Percentiles rank a stretch among this genome's conserved stretches.
phyloP scores from a whole-genome alignment of 2,888 invertebrate genomes.

The Drosophila mulleri region DNA sequence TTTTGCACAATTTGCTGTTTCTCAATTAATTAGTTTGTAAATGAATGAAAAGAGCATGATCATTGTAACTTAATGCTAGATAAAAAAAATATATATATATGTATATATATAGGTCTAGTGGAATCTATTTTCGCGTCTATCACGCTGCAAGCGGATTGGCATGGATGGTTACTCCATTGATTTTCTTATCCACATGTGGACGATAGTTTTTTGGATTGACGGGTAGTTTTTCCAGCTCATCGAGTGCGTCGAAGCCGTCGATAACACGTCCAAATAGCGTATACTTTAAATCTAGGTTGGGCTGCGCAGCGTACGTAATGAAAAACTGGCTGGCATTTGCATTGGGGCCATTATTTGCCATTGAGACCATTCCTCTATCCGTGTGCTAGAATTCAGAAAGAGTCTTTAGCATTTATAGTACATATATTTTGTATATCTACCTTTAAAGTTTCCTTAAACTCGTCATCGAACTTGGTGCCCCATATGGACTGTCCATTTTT shows the following conservation, averaged over 20 bases:
- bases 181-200: constrained; percentile 94
- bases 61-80: constrained; percentile 62
- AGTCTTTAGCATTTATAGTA: neutral
- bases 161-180: constrained; percentile 97
- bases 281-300: constrained; percentile 98
- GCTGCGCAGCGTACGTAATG: constrained; percentile 96
- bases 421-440: constrained; percentile 84
- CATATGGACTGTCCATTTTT: constrained; percentile 99
- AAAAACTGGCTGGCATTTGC: constrained; percentile 99
- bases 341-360: constrained; percentile 99
- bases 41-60: constrained; percentile 24
- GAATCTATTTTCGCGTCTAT: constrained; percentile 44
- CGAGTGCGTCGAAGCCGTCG: constrained; percentile 97
- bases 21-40: constrained; percentile 75
- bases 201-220: constrained; percentile 97
- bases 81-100: constrained; percentile 53
- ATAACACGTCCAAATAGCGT: constrained; percentile 98
- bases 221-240: constrained; percentile 97
- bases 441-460: constrained; percentile 97
- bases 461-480: constrained; percentile 98
- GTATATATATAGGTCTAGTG: constrained; percentile 21
- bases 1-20: constrained; percentile 73
- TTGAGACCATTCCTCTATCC: constrained; percentile 93
- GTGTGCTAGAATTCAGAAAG: constrained; percentile 88
- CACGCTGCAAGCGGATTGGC: constrained; percentile 97